Base-by-base conservation (phyloP, 2,888 invertebrate species). In the Drosophila histrio region DNA sequence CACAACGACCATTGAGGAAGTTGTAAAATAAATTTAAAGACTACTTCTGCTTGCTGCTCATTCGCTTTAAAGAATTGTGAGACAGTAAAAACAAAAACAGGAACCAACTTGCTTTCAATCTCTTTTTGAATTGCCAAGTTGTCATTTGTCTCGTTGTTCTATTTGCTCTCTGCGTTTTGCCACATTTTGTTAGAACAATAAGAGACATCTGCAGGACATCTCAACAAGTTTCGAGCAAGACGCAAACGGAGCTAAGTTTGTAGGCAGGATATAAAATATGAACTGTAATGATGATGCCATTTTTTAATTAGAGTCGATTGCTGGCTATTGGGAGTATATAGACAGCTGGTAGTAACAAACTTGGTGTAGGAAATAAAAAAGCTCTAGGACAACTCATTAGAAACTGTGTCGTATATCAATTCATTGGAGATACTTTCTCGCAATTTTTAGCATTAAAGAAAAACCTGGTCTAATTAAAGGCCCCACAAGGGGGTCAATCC, bases 1-100 rank as follows among this genome's bases (percentile, higher is more conserved):
- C 32, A 39, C 53, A 58, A 54, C 46, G 60, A 58, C 63, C 71
- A 77, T 67, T 64, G 79, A 71, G 85, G 82, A 81, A 84, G 85
- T 75, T 72, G 78, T 82, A 67, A 85, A 79, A 85, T 85, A 85
- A 85, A 85, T 79, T 82, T 82, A 50, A 72, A 58, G 68, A 68
- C 68, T 65, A 21, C 66, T 46, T 22, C 28, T 50, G 50, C 30
- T 21, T 6, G n/a, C 57, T 63, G 17, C 19, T 60, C 8, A 19
- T 11, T 15, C 17, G 38, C 71, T 76, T 64, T 49, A 67, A 52
- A 72, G 54, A 43, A 50, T 44, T 39, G 34, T 22, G 13, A 36
- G 30, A 39, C 39, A 46, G 43, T 39, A 52, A 41, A 41, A 67
- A 59, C 64, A 50, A 53, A 69, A 72, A 52, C 47, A 58, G 46